Evolutionary conservation across 2,888 invertebrate genomes (phyloP), one percentile per base, ranked within the genome.

Genomic region (Drosophila anceps): DNA sequence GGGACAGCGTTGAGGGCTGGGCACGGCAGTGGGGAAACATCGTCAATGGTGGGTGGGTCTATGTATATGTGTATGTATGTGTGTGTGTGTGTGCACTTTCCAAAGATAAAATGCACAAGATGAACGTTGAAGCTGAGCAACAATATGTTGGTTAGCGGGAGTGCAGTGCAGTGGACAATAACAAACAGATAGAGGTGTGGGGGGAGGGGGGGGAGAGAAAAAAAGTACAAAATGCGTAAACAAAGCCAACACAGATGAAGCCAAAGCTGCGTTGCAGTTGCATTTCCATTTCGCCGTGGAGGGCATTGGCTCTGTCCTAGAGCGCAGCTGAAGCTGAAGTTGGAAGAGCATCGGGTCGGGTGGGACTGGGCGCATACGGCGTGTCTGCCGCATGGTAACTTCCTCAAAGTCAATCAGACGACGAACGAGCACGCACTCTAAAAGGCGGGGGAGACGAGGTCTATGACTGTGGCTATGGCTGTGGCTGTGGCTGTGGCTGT

Each of bases 351-450:
- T 9, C 18, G 39, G 46, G n/a, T 2, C 12, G 65, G 65, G 1
- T 31, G 50, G 62, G n/a, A 13, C 46, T 55, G 67, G 48, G 8
- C 48, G 60, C 76, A 69, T 57, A 69, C 64, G 69, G 75, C 65
- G 65, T 74, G 69, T 74, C 74, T 74, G 59, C 44, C 66, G 46
- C 50, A 61, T 53, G 55, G 78, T 51, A 74, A 79, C 76, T 77
- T 79, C 79, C 77, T 77, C 79, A 69, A 69, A 68, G 63, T 62
- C 73, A 64, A 51, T 58, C 29, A 61, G 61, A 74, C 50, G 61
- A 74, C 54, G 18, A 20, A 43, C 41, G 37, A 61, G 24, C 59
- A 66, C 78, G 67, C 78, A 64, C 65, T 76, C 35, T 10, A 13
- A 10, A n/a, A 8, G 51, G 33, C 31, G 37, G n/a, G 37, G 33